These are phyloP conservation scores for Tetrax tetrax DNA, from an alignment of 2,113 vertebrate species.

Conservation along the genomic window DNA sequence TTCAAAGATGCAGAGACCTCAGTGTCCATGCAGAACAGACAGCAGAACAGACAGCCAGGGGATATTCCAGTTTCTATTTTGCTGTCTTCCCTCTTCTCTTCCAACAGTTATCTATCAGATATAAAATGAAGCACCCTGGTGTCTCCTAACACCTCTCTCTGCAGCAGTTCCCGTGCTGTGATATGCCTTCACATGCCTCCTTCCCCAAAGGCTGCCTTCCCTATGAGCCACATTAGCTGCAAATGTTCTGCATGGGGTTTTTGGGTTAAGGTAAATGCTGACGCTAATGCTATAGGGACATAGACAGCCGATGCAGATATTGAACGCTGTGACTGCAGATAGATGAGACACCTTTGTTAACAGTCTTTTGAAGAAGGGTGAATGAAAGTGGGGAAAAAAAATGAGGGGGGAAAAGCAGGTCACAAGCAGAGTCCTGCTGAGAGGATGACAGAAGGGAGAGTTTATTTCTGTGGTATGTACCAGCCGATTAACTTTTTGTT, in stretches of 20 bases:
- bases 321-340: neutral
- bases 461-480: neutral
- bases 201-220: neutral
- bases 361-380: neutral
- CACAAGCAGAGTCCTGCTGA: neutral
- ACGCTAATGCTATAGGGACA: neutral
- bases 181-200: rapidly evolving
- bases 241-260: neutral
- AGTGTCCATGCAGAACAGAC: neutral
- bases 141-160: neutral
- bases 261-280: neutral
- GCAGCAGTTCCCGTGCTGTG: neutral
- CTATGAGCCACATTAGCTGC: neutral
- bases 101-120: neutral
- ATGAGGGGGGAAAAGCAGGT: neutral
- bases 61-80: neutral
- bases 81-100: neutral
- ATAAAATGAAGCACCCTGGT: neutral
- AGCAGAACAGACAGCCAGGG: neutral
- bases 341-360: neutral
- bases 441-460: neutral
- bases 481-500: neutral
- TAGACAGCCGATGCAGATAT: neutral
- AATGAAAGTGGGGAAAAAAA: neutral
- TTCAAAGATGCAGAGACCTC: neutral